These are phyloP conservation scores for Gopherus evgoodei DNA, from an alignment of 2,113 vertebrate genomes.

Conservation along the genomic window DNA sequence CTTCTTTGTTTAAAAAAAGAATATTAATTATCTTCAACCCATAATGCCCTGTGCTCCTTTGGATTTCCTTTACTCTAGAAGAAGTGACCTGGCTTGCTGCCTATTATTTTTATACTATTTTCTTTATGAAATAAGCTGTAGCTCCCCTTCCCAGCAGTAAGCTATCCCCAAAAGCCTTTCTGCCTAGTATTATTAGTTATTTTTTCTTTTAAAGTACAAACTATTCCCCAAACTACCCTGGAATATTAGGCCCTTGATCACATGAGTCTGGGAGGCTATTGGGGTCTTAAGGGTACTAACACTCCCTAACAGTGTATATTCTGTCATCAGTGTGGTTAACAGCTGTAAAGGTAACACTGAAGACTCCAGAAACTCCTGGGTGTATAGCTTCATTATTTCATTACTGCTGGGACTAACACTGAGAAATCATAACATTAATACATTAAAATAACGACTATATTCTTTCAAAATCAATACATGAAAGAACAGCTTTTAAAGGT, in stretches of 20 bases:
- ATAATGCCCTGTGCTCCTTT: background rate
- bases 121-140: background rate
- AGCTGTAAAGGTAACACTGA: background rate
- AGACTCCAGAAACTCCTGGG: background rate
- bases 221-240: background rate
- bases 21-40: background rate
- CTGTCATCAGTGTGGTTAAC: background rate
- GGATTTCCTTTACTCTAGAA: background rate
- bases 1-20: background rate
- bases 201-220: background rate
- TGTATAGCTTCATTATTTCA: constrained; percentile 15
- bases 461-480: constrained; percentile 7
- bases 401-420: background rate
- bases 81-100: background rate
- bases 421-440: background rate
- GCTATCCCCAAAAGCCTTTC: background rate
- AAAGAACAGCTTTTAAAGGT: background rate
- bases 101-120: background rate
- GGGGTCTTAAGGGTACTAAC: background rate
- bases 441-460: constrained; percentile 30
- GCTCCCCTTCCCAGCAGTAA: background rate
- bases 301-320: background rate
- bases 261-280: background rate
- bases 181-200: background rate
- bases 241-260: background rate